Base-by-base conservation (phyloP, 2,113 vertebrate species). In the Pyrgilauda ruficollis region DNA sequence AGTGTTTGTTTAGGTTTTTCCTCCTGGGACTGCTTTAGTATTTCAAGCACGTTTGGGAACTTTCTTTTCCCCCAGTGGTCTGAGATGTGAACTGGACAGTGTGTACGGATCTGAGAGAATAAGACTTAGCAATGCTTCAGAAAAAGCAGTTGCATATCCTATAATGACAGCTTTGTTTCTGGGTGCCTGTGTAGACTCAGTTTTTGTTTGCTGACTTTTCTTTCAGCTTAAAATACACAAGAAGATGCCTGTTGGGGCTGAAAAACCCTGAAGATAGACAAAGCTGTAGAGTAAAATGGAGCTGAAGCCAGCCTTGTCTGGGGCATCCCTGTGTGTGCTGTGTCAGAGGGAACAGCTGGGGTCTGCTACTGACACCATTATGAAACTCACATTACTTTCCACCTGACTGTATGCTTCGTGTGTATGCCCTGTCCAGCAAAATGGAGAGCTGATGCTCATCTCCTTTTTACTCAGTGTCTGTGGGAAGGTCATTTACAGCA, bases 1-100 rank as follows among this genome's bases (percentile, higher is more conserved):
- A 44, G 21, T 52, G 80, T 93, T 96, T 97, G 72, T 91, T 96
- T 95, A 92, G 72, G 84, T 85, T 89, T 95, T 91, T 64, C 49
- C 87, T 88, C 75, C 17, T 84, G 89, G 93, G 90, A 92, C 68
- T 83, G 53, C 43, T 94, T 96, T 64, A 95, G 80, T 78, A 94
- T 95, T 93, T 96, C 81, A 92, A 52, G 73, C 81, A 90, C 28
- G 16, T 93, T 93, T 80, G 93, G 84, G 78, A 95, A 91, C 61
- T 86, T 52, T 46, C 76, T 67, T 78, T 43, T 19, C 19, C 63
- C 50, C 22, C 68, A 78, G 46, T 61, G 46, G 53, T 44, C 70
- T 93, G 63, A 91, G 95, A 86, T 50, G 46, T 41, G 61, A 89
- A 58, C 59, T 78, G 87, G 87, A 64, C 52, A 83, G 64, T 30